phyloP scores from a whole-genome alignment of 2,113 vertebrate genomes.

The Caranx ignobilis region DNA sequence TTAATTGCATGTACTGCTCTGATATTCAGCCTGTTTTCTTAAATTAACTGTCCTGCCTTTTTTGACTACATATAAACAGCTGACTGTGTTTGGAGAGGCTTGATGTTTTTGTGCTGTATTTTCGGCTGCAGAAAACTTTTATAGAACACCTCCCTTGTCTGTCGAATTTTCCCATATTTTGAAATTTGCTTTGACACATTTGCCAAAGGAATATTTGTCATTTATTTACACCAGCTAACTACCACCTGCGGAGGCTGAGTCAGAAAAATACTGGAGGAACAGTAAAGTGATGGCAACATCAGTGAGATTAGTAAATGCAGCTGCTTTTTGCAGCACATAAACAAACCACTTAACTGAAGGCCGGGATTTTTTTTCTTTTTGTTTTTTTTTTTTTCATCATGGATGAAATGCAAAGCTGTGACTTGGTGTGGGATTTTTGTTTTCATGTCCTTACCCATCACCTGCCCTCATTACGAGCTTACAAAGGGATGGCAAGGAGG shows the following conservation, averaged over 20 bases:
- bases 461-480: slow-evolving; percentile 21
- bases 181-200: slow-evolving; percentile 15
- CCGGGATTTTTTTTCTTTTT: slow-evolving; percentile 29
- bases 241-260: slow-evolving; percentile 51
- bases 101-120: not conserved
- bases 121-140: not conserved
- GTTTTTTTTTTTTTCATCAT: slow-evolving; percentile 51
- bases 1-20: not conserved
- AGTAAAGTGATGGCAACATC: slow-evolving; percentile 40
- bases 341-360: slow-evolving; percentile 72
- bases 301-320: slow-evolving; percentile 63
- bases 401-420: slow-evolving; percentile 44
- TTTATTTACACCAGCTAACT: slow-evolving; percentile 54
- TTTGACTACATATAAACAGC: too few relatives aligned
- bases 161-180: slow-evolving; percentile 25
- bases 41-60: not conserved
- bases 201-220: slow-evolving; percentile 27
- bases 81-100: not conserved
- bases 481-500: not conserved
- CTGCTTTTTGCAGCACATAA: slow-evolving; percentile 44
- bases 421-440: slow-evolving; percentile 1
- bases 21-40: not conserved
- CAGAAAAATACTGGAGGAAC: slow-evolving; percentile 36
- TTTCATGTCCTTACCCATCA: slow-evolving; percentile 33
- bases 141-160: not conserved